Evolutionary conservation across 2,888 invertebrate species (phyloP).

Genomic region (Autographa gamma): DNA sequence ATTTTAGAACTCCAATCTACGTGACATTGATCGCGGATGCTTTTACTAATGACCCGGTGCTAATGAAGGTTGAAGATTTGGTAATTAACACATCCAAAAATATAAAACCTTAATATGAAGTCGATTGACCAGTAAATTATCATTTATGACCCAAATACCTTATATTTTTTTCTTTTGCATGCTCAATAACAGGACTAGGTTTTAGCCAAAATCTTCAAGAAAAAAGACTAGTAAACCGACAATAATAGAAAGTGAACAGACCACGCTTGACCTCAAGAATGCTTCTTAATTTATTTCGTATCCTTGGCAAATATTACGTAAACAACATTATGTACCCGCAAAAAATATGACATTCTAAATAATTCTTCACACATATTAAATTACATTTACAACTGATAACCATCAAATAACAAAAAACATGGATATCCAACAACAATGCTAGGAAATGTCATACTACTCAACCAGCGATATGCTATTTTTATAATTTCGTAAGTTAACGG

Average conservation of each 20-base stretch:
- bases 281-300: neutral
- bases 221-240: neutral
- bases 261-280: neutral
- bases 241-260: neutral
- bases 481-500: neutral
- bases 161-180: neutral
- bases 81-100: neutral
- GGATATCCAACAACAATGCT: neutral
- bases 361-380: neutral
- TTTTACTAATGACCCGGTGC: conserved; percentile 9
- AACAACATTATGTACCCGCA: neutral
- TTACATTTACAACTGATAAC: neutral
- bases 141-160: too few relatives aligned
- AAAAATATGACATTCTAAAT: neutral
- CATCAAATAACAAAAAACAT: neutral
- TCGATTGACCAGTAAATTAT: too few relatives aligned
- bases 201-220: neutral
- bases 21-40: conserved; percentile 9
- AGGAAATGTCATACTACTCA: neutral
- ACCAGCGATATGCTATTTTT: neutral
- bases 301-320: neutral
- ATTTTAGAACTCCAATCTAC: neutral
- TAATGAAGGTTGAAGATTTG: conserved; percentile 9
- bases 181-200: neutral
- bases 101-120: neutral